These are phyloP conservation scores for Periplaneta americana DNA, from an alignment of 1,140 invertebrate species.

Conservation along the genomic window DNA sequence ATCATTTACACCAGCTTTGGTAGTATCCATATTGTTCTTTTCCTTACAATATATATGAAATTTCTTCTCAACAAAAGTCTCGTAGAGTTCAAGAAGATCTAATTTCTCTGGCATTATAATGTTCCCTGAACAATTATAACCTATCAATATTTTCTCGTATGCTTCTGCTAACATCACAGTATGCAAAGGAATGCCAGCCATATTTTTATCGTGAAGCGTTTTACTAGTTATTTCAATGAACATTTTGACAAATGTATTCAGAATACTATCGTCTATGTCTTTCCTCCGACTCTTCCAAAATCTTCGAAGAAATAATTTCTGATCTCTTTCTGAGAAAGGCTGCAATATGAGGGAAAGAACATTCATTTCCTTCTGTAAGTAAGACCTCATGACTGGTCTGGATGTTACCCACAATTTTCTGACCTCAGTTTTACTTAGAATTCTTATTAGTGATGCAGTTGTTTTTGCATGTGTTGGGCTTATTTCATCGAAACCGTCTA, in stretches of 20 bases:
- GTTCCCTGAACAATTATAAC: background rate
- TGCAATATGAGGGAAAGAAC: background rate
- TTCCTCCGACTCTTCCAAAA: background rate
- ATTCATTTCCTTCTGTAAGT: background rate
- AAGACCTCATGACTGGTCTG: background rate
- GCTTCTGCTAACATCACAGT: background rate
- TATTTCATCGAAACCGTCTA: background rate
- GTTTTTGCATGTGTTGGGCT: background rate
- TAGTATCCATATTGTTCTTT: background rate
- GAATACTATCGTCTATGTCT: background rate
- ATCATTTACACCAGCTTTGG: background rate
- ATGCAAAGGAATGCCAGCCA: background rate
- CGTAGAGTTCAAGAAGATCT: background rate
- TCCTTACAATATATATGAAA: background rate
- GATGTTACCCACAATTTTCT: background rate
- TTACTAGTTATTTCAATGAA: background rate
- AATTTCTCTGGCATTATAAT: background rate
- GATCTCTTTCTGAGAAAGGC: background rate
- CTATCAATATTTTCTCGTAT: background rate
- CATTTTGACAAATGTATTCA: background rate
- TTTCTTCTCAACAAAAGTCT: background rate
- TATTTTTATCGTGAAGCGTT: background rate
- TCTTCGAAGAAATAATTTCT: background rate
- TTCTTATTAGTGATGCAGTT: background rate
- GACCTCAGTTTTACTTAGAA: background rate